Conservation (phyloP, 2,888 invertebrate genomes). For the Nomada ruficornis region DNA sequence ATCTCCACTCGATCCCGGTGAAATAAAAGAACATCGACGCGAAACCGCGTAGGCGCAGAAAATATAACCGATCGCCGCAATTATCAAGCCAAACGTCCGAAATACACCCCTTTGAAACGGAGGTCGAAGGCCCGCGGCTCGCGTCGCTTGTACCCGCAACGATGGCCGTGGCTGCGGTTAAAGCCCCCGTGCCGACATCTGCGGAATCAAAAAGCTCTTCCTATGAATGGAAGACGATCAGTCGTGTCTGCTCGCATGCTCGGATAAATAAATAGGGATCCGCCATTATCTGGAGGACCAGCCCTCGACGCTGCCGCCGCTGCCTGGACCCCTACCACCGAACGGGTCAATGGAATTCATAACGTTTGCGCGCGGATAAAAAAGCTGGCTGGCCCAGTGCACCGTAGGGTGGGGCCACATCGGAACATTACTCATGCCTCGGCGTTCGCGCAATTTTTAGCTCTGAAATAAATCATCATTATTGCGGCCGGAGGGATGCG, state of each 20-base stretch:
- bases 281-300: conserved; percentile 80
- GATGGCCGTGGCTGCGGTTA: conserved; percentile 60
- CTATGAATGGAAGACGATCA: conserved; percentile 76
- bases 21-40: neutral
- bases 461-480: conserved; percentile 87
- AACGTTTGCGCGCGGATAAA: conserved; percentile 80
- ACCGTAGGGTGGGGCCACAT: conserved; percentile 79
- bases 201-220: conserved; percentile 70
- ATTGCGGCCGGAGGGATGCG: conserved; percentile 85
- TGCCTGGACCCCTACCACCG: conserved; percentile 71
- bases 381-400: conserved; percentile 75
- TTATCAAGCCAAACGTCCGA: conserved; percentile 52
- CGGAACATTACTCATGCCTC: conserved; percentile 86
- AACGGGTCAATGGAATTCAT: conserved; percentile 81
- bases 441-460: conserved; percentile 86
- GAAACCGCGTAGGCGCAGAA: conserved; percentile 1
- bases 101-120: conserved; percentile 31
- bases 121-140: neutral
- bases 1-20: no score
- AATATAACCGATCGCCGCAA: conserved; percentile 48
- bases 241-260: conserved; percentile 76
- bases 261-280: conserved; percentile 80
- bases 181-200: conserved; percentile 61
- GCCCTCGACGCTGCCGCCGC: conserved; percentile 72
- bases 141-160: conserved; percentile 53